A percentile compares a stretch with the other conserved stretches of the same genome.
phyloP scores from a whole-genome alignment of 2,113 vertebrate species.

The Zeus faber region DNA sequence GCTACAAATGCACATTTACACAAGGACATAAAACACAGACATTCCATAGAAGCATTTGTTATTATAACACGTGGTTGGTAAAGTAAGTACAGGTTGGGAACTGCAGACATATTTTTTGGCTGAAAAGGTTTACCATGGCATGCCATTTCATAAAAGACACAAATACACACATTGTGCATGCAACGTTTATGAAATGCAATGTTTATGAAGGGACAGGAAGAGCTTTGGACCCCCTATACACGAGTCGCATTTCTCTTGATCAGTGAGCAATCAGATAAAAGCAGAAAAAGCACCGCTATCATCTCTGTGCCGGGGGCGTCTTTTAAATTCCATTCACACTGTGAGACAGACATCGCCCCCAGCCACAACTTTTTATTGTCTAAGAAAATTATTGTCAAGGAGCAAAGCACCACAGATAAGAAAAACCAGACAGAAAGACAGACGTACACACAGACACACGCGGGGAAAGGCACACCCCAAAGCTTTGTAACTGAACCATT shows the following conservation, averaged over 20 bases:
- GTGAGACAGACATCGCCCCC: conserved; percentile 1
- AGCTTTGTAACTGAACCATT: neutral
- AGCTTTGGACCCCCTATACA: neutral
- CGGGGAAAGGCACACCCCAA: neutral
- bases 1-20: no score
- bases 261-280: conserved; percentile 40
- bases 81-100: no score
- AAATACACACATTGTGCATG: no score
- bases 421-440: conserved; percentile 2
- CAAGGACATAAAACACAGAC: no score
- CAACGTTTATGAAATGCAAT: neutral
- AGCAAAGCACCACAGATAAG: neutral
- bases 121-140: no score
- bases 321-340: conserved; percentile 2
- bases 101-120: no score
- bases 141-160: no score
- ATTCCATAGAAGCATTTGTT: no score
- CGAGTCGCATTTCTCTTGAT: conserved; percentile 31
- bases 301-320: neutral
- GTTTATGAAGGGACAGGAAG: conserved; percentile 2
- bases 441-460: neutral
- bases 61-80: no score
- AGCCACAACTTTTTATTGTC: conserved; percentile 2
- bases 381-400: neutral
- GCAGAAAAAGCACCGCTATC: conserved; percentile 14